Percentiles rank a stretch among this genome's conserved stretches.
phyloP scores from a whole-genome alignment of 2,113 vertebrate species.

The Turnix velox region DNA sequence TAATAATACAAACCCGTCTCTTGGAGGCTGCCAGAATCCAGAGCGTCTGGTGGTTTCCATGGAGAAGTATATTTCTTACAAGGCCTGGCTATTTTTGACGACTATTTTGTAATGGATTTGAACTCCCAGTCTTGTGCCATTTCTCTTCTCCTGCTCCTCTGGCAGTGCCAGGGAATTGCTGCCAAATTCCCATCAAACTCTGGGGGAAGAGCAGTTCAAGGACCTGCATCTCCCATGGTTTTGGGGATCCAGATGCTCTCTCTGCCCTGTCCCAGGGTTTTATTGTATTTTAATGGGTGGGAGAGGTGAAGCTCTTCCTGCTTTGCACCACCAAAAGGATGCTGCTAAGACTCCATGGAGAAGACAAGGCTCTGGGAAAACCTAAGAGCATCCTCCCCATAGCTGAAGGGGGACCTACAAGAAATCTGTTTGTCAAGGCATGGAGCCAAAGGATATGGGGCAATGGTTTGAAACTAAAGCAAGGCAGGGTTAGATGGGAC shows the following conservation, averaged over 20 bases:
- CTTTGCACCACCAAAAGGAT: neutral
- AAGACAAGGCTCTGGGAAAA: too few relatives aligned
- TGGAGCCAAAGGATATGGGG: too few relatives aligned
- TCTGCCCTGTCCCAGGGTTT: neutral
- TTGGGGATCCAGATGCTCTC: neutral
- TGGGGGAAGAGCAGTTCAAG: neutral
- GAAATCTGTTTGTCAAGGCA: too few relatives aligned
- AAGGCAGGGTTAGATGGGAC: too few relatives aligned
- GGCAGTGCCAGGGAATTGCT: neutral
- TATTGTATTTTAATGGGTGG: neutral
- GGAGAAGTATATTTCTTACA: constrained; percentile 58
- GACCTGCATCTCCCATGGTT: neutral
- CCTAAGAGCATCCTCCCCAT: too few relatives aligned
- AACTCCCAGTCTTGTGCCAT: constrained; percentile 36
- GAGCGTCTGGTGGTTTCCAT: constrained; percentile 68
- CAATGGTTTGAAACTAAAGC: too few relatives aligned
- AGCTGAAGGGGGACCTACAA: too few relatives aligned
- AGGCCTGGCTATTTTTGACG: constrained; percentile 65
- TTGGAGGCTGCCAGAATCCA: constrained; percentile 41
- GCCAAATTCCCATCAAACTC: neutral
- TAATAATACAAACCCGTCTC: constrained; percentile 14
- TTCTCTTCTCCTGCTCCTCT: neutral
- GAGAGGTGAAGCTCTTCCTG: neutral
- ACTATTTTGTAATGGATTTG: constrained; percentile 53
- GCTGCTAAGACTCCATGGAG: neutral